These are phyloP conservation scores for Caradrina kadenii DNA, from an alignment of 2,888 invertebrate genomes.

Conservation along the genomic window DNA sequence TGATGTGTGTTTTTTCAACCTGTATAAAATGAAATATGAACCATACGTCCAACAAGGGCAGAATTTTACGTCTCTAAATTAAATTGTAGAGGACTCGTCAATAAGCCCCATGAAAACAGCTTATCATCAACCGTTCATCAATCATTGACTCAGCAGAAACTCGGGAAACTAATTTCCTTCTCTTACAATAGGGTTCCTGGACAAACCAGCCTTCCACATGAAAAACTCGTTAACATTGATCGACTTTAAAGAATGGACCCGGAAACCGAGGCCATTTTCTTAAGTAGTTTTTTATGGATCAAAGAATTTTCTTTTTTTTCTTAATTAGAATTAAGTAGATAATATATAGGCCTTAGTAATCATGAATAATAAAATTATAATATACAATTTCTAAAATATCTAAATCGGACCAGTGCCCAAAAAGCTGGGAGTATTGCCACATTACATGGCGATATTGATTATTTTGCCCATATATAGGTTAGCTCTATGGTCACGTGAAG, in stretches of 20 bases:
- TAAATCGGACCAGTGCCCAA: no score
- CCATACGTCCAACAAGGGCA: neutral
- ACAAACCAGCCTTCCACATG: neutral
- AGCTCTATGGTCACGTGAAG: no score
- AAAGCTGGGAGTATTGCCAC: no score
- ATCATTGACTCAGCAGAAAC: constrained; percentile 52
- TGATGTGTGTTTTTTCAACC: no score
- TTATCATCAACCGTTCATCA: constrained; percentile 35
- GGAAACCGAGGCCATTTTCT: constrained; percentile 13
- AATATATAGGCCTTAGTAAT: no score
- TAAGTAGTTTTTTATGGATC: neutral
- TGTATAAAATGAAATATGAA: neutral
- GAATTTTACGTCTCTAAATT: neutral
- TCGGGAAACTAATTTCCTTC: constrained; percentile 50
- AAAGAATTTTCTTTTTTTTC: no score
- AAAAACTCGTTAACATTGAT: constrained; percentile 27
- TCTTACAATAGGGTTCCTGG: constrained; percentile 2
- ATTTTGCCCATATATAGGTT: no score
- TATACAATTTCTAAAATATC: no score
- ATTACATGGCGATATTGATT: no score
- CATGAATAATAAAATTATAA: no score
- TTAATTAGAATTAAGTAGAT: no score
- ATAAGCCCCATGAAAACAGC: constrained; percentile 16
- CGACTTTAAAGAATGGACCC: constrained; percentile 11
- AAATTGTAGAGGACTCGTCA: neutral